phyloP scores from a whole-genome alignment of 2,888 invertebrate species.

The Strigamia transsilvanica region DNA sequence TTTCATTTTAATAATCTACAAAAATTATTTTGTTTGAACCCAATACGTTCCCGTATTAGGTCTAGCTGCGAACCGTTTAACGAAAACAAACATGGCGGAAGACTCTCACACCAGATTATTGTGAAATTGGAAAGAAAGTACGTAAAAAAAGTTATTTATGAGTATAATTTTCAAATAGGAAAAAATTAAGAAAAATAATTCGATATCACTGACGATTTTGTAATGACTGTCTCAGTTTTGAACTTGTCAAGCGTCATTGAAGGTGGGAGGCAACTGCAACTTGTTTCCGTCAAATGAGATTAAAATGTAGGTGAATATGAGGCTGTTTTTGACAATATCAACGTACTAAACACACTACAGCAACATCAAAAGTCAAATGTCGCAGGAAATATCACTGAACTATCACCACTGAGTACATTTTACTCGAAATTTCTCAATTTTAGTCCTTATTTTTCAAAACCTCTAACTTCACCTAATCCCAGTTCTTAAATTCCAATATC shows the following conservation, averaged over 20 bases:
- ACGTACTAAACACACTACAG: background rate
- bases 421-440: too few relatives aligned
- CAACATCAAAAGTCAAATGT: background rate
- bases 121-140: background rate
- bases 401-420: too few relatives aligned
- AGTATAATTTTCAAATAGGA: background rate
- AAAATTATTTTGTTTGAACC: too few relatives aligned
- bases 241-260: slow-evolving; percentile 41
- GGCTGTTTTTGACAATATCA: background rate
- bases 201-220: background rate
- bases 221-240: background rate
- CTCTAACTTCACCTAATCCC: too few relatives aligned
- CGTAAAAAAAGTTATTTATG: background rate
- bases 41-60: too few relatives aligned
- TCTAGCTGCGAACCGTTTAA: background rate
- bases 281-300: slow-evolving; percentile 48
- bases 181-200: background rate
- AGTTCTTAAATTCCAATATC: too few relatives aligned
- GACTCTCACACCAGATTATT: background rate
- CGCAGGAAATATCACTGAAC: background rate
- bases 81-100: background rate
- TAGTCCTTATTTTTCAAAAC: too few relatives aligned
- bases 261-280: slow-evolving; percentile 45
- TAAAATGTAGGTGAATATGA: slow-evolving; percentile 38
- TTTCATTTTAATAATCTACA: too few relatives aligned